Conservation (phyloP, 2,113 vertebrate species). For the Gavia stellata region DNA sequence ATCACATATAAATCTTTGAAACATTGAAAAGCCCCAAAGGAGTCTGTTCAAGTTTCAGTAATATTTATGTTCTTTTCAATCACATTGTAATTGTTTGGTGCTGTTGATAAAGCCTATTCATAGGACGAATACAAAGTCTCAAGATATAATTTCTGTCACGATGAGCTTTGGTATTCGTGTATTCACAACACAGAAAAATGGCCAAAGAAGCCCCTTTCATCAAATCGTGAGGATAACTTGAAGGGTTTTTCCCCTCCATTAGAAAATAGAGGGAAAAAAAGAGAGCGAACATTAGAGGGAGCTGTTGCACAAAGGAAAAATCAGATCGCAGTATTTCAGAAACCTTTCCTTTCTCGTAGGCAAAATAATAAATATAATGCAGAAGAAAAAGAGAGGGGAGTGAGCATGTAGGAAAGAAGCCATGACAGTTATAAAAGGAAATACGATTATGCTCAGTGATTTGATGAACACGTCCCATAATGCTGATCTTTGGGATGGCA, state of each 20-base stretch:
- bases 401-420: neutral
- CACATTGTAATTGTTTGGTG: neutral
- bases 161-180: neutral
- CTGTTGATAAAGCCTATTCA: neutral
- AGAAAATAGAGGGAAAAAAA: neutral
- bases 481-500: neutral
- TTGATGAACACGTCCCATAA: neutral
- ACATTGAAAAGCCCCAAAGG: neutral
- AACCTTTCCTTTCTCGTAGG: neutral
- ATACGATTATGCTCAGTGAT: neutral
- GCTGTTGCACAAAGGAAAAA: conserved; percentile 26
- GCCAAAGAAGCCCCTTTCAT: neutral
- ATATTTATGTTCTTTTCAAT: neutral
- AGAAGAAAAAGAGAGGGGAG: neutral
- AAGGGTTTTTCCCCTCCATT: no score
- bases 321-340: neutral
- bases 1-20: neutral
- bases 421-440: conserved; percentile 2
- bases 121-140: neutral
- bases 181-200: neutral
- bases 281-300: conserved; percentile 23
- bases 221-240: neutral
- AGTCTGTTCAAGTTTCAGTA: neutral
- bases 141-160: neutral
- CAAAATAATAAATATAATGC: conserved; percentile 35